Conservation (phyloP, 1,140 invertebrate species). For the Drosophila kurseongensis region DNA sequence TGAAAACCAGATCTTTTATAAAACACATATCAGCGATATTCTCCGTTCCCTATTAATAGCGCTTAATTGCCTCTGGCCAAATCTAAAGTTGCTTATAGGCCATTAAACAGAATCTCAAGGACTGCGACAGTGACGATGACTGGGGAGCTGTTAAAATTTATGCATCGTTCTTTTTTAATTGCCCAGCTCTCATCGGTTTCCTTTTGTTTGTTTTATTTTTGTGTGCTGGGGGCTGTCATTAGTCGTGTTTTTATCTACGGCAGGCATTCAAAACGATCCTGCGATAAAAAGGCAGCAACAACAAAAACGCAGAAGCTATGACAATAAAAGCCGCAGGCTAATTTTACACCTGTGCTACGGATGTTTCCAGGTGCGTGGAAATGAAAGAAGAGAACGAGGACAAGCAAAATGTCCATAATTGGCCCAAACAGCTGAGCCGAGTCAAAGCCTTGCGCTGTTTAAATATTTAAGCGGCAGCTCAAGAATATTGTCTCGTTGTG, state of each 20-base stretch:
- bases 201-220: conserved; percentile 16
- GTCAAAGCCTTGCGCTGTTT: conserved; percentile 33
- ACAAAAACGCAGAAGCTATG: conserved; percentile 40
- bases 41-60: conserved; percentile 7
- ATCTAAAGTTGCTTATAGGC: conserved; percentile 12
- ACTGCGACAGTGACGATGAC: conserved; percentile 23
- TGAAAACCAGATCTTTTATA: background rate
- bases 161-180: conserved; percentile 66
- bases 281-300: conserved; percentile 41
- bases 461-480: conserved; percentile 67
- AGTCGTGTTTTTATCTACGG: conserved; percentile 61
- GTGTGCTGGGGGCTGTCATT: conserved; percentile 49
- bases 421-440: conserved; percentile 27
- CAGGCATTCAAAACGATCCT: conserved; percentile 66
- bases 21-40: background rate
- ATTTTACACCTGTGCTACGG: conserved; percentile 73
- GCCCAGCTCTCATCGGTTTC: conserved; percentile 12
- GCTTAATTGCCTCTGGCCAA: conserved; percentile 15
- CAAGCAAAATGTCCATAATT: conserved; percentile 45
- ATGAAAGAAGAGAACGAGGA: background rate
- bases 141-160: conserved; percentile 40
- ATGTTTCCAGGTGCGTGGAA: conserved; percentile 35
- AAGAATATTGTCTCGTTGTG: conserved; percentile 39
- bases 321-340: conserved; percentile 68
- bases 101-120: conserved; percentile 55